These are phyloP conservation scores for Trididemnum nubilum DNA, from an alignment of 23 tunicate species.

Conservation along the genomic window DNA sequence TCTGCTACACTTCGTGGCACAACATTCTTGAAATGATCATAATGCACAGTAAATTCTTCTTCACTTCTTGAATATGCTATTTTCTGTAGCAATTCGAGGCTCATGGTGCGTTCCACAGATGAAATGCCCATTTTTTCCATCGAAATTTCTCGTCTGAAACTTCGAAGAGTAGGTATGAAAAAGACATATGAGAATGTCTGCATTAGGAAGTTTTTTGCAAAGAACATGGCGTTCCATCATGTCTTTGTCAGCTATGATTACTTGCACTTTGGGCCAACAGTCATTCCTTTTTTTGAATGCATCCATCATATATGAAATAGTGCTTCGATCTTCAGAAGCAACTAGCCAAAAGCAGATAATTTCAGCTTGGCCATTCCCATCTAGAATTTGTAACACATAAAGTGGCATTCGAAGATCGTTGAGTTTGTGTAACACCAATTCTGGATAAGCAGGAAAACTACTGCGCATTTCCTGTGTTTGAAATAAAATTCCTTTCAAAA, in stretches of 20 bases:
- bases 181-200: neutral
- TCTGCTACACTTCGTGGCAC: too few relatives aligned
- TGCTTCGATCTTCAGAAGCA: neutral
- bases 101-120: neutral
- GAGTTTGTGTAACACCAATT: constrained; percentile 21
- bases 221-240: neutral
- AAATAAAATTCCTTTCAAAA: constrained; percentile 11
- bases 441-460: constrained; percentile 35
- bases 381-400: constrained; percentile 11
- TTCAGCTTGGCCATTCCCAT: too few relatives aligned
- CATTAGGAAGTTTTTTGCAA: neutral
- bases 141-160: constrained; percentile 1
- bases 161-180: constrained; percentile 5
- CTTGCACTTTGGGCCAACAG: neutral
- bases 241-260: neutral
- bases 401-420: constrained; percentile 3
- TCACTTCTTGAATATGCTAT: neutral
- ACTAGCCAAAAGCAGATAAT: constrained; percentile 35
- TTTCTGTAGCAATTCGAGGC: neutral
- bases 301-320: neutral
- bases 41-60: neutral
- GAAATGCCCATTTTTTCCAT: constrained; percentile 4
- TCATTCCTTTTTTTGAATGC: neutral
- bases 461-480: constrained; percentile 24
- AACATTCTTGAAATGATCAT: too few relatives aligned